Conservation (phyloP, 2,888 invertebrate genomes). For the Apodemia duryi region DNA sequence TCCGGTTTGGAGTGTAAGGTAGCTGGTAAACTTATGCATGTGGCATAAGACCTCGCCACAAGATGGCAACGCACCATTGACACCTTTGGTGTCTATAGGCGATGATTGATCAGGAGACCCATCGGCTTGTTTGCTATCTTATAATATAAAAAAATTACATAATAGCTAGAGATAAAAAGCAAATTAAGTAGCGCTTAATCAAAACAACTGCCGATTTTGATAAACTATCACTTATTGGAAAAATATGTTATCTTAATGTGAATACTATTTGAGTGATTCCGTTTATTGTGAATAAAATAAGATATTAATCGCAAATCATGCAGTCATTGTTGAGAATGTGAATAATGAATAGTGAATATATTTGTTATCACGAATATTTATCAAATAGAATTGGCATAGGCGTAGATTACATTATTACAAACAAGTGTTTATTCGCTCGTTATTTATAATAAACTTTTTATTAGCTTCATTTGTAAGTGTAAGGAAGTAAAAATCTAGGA, state of each 20-base stretch:
- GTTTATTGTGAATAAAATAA: constrained; percentile 26
- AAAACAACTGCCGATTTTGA: background rate
- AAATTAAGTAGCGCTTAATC: background rate
- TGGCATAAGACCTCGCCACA: too few relatives aligned
- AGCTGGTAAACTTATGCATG: too few relatives aligned
- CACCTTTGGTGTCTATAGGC: too few relatives aligned
- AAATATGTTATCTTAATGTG: constrained; percentile 7
- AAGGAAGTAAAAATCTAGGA: too few relatives aligned
- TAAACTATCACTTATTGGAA: background rate
- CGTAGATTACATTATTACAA: background rate
- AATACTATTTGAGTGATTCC: constrained; percentile 16
- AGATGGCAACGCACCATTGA: too few relatives aligned
- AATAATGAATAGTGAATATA: too few relatives aligned
- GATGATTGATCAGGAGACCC: too few relatives aligned
- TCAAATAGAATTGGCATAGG: constrained; percentile 29
- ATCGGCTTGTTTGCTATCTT: too few relatives aligned
- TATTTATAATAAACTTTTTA: background rate
- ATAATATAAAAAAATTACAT: too few relatives aligned
- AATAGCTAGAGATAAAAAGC: too few relatives aligned
- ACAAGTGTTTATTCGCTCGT: background rate
- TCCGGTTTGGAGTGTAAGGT: too few relatives aligned
- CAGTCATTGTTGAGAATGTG: constrained; percentile 39
- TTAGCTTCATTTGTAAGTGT: background rate
- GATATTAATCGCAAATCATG: constrained; percentile 36
- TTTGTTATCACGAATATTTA: constrained; percentile 31